A percentile compares a stretch with the other conserved stretches of the same genome.
phyloP scores from a whole-genome alignment of 2,797 vertebrate species.

The Lophotriccus pileatus region DNA sequence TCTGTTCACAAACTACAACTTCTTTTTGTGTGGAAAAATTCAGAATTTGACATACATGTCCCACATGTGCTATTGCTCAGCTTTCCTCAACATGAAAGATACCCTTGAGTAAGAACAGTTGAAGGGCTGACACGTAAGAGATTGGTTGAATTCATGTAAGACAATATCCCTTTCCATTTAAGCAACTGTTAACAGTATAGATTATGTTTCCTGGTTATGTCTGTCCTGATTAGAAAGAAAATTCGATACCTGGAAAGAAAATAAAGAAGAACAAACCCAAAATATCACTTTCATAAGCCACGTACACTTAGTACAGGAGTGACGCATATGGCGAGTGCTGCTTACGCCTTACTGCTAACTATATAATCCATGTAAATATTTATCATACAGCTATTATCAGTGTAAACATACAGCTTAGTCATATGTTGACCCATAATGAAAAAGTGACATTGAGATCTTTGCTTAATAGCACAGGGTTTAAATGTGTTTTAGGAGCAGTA shows the following conservation, averaged over 20 bases:
- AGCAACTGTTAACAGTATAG: not conserved
- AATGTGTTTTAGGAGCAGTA: not conserved
- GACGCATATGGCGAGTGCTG: not conserved
- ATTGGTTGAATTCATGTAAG: not conserved
- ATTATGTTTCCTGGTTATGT: not conserved
- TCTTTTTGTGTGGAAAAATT: not conserved
- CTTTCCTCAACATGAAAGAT: not conserved
- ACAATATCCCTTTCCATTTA: not conserved
- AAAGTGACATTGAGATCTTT: conserved; percentile 50
- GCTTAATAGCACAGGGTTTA: not conserved
- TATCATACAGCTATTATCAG: conserved; percentile 44
- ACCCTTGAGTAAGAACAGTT: not conserved
- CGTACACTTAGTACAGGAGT: not conserved
- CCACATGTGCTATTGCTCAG: not conserved
- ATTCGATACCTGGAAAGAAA: conserved; percentile 8
- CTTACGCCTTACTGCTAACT: conserved; percentile 42
- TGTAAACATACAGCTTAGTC: conserved; percentile 35
- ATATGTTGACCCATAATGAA: conserved; percentile 16
- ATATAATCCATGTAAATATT: conserved; percentile 58
- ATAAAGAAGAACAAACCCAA: not conserved
- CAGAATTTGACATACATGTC: not conserved
- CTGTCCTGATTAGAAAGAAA: not conserved
- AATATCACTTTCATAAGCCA: not conserved
- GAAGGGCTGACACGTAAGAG: not conserved
- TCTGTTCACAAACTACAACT: not conserved